Percentiles rank a stretch among this genome's conserved stretches.
These are phyloP conservation scores for Troides oblongomaculatus DNA, from an alignment of 2,888 invertebrate species.

Conservation along the genomic window DNA sequence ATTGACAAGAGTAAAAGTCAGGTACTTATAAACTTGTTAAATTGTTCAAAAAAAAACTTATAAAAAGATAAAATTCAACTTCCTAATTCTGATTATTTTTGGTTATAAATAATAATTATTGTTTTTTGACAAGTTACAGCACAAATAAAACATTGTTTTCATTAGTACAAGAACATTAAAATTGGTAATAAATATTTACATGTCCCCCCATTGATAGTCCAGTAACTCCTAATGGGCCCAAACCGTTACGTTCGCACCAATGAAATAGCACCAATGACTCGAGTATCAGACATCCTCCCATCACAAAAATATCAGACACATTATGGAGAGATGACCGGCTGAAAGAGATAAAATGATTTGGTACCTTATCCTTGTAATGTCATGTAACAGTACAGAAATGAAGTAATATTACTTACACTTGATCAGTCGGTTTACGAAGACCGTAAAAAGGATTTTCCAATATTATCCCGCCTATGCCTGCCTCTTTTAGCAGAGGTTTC, in stretches of 20 bases:
- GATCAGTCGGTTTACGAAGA: slow-evolving; percentile 90
- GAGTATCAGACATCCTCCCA: slow-evolving; percentile 97
- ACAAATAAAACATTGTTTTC: too few species aligned
- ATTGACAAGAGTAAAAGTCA: neutral
- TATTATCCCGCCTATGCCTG: slow-evolving; percentile 94
- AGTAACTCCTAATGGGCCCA: slow-evolving; percentile 95
- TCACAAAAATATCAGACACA: slow-evolving; percentile 98
- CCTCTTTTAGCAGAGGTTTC: slow-evolving; percentile 92
- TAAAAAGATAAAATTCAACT: too few species aligned
- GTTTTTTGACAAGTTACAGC: too few species aligned
- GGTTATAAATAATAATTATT: too few species aligned
- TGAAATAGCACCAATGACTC: slow-evolving; percentile 95
- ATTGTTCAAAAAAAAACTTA: too few species aligned
- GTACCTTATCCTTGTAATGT: too few species aligned
- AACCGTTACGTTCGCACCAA: slow-evolving; percentile 95
- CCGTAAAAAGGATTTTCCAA: slow-evolving; percentile 99
- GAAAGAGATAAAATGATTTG: slow-evolving; percentile 29
- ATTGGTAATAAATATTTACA: slow-evolving; percentile 80
- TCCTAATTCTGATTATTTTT: too few species aligned
- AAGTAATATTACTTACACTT: slow-evolving; percentile 81
- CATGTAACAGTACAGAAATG: too few species aligned
- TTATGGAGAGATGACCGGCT: slow-evolving; percentile 95
- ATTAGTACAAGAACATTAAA: neutral
- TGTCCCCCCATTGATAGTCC: slow-evolving; percentile 99
- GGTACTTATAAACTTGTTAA: neutral